A percentile compares a stretch with the other conserved stretches of the same genome.
These are phyloP conservation scores for Hemithea aestivaria DNA, from an alignment of 2,888 invertebrate genomes.

Conservation along the genomic window DNA sequence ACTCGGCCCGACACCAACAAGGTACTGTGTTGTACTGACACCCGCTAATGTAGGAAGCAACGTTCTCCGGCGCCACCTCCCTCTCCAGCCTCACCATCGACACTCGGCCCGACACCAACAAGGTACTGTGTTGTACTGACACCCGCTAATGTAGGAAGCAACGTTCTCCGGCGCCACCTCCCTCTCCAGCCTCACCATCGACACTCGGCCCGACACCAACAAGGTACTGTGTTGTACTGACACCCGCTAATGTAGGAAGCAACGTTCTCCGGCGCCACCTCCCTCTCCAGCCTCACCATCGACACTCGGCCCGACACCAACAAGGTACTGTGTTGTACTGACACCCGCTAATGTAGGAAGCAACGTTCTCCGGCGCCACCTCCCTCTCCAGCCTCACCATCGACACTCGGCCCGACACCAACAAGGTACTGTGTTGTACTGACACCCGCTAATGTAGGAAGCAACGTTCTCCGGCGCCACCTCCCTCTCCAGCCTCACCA, in stretches of 20 bases:
- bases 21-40: slow-evolving; percentile 4
- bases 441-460: slow-evolving; percentile 90
- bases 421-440: slow-evolving; percentile 91
- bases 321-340: slow-evolving; percentile 90
- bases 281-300: no score
- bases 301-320: slow-evolving; percentile 88
- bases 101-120: slow-evolving; percentile 88
- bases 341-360: slow-evolving; percentile 91
- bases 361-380: slow-evolving; percentile 91
- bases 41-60: background rate
- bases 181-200: no score
- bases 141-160: slow-evolving; percentile 88
- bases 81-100: no score
- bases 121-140: slow-evolving; percentile 92
- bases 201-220: slow-evolving; percentile 89
- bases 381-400: no score
- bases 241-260: slow-evolving; percentile 90
- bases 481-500: slow-evolving; percentile 91
- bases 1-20: slow-evolving; percentile 77
- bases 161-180: slow-evolving; percentile 91
- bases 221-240: slow-evolving; percentile 91
- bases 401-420: slow-evolving; percentile 88
- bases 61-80: no score
- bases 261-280: slow-evolving; percentile 91
- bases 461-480: slow-evolving; percentile 91